A percentile compares a stretch with the other conserved stretches of the same genome.
phyloP scores from a whole-genome alignment of 2,888 invertebrate species.

The Drosophila neotestacea region DNA sequence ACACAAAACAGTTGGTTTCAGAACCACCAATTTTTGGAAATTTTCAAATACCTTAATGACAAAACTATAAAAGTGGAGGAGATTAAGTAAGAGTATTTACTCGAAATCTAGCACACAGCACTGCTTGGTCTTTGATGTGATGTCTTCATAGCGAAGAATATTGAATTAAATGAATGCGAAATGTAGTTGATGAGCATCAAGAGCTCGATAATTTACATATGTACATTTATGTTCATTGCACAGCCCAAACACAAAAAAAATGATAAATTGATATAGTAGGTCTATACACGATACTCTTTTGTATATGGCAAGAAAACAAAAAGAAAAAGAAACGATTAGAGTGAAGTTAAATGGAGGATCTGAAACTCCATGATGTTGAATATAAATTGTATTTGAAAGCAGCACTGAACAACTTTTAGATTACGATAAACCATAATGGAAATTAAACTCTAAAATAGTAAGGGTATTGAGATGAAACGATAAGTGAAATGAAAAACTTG shows the following conservation, averaged over 20 bases:
- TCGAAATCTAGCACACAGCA: conserved; percentile 53
- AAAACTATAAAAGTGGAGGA: conserved; percentile 28
- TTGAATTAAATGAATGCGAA: conserved; percentile 40
- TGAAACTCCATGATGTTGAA: conserved; percentile 34
- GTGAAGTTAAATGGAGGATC: conserved; percentile 14
- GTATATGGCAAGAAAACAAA: conserved; percentile 20
- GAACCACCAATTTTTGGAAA: conserved; percentile 79
- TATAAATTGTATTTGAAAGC: conserved; percentile 47
- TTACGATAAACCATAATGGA: conserved; percentile 37
- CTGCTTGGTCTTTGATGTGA: conserved; percentile 58
- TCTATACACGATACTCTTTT: conserved; percentile 25
- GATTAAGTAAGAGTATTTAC: conserved; percentile 20
- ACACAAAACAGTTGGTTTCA: conserved; percentile 74
- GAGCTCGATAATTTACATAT: conserved; percentile 26
- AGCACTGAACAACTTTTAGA: conserved; percentile 66
- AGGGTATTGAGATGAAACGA: conserved; percentile 44
- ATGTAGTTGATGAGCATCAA: conserved; percentile 35
- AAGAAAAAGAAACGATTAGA: conserved; percentile 5
- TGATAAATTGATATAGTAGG: conserved; percentile 16
- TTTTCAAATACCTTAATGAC: conserved; percentile 54
- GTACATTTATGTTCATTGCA: conserved; percentile 40
- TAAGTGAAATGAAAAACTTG: conserved; percentile 69
- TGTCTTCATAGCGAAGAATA: conserved; percentile 28
- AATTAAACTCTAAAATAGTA: conserved; percentile 23
- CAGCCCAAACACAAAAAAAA: conserved; percentile 27